phyloP scores from a whole-genome alignment of 2,113 vertebrate genomes.

The Mohoua ochrocephala region DNA sequence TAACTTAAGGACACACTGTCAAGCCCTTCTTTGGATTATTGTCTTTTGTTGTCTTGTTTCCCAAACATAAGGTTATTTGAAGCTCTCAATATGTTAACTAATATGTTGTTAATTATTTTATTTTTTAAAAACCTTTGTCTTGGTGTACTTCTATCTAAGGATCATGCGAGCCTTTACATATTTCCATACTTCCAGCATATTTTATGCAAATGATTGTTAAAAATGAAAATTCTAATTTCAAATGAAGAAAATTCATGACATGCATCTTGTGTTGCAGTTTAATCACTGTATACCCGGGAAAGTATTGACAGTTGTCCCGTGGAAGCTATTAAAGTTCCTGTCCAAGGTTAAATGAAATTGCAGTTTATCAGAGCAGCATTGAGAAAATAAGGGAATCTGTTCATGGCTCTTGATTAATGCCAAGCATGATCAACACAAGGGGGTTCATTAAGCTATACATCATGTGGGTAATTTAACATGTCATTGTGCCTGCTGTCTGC shows the following conservation, averaged over 20 bases:
- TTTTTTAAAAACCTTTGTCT: background rate
- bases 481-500: slow-evolving; percentile 91
- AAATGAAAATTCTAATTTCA: slow-evolving; percentile 91
- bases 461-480: slow-evolving; percentile 99
- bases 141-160: background rate
- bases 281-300: slow-evolving; percentile 95
- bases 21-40: background rate
- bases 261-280: slow-evolving; percentile 92
- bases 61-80: slow-evolving; percentile 8
- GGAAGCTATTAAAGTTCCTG: slow-evolving; percentile 99
- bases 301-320: slow-evolving; percentile 99
- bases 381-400: slow-evolving; percentile 99
- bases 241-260: slow-evolving; percentile 89
- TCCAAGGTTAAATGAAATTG: slow-evolving; percentile 99
- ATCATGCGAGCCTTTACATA: slow-evolving; percentile 46
- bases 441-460: slow-evolving; percentile 99
- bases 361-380: slow-evolving; percentile 99
- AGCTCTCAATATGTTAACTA: slow-evolving; percentile 26
- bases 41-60: background rate
- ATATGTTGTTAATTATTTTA: background rate
- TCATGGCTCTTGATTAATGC: slow-evolving; percentile 99
- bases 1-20: background rate
- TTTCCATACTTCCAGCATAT: slow-evolving; percentile 71
- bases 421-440: slow-evolving; percentile 99
- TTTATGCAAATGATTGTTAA: slow-evolving; percentile 81